Evolutionary conservation across 2,797 vertebrate species (phyloP), one percentile per base, ranked within the genome.

Genomic region (Xyrichtys novacula): DNA sequence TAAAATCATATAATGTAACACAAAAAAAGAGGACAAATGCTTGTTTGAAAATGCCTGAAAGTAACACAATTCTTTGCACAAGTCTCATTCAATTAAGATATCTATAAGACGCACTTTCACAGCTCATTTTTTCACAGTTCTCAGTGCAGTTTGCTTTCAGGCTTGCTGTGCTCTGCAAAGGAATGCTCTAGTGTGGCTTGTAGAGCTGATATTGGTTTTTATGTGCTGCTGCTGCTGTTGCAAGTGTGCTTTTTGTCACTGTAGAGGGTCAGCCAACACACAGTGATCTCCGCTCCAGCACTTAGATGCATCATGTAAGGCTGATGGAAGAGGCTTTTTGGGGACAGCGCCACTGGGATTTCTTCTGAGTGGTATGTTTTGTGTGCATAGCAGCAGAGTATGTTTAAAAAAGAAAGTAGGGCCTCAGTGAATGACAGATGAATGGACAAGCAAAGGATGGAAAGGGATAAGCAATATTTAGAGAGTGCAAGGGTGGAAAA

Each of bases 271-370:
- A 79, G 80, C 32, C 61, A 43, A 64, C 81, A 73, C 63, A 28
- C 78, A 76, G 66, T 38, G 80, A 86, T 80, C 78, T 87, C 79
- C 68, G 65, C 73, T 86, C 69, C 48, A 50, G 72, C 70, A 78
- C 80, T 85, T 84, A 75, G 74, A 78, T 67, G 81, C 74, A 74
- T 74, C 61, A n/a, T 64, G 59, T 69, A 74, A 36, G 43, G 3
- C 74, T 85, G 84, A 89, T 81, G 77, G 82, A 66, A 74, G 76
- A 84, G 84, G 81, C 78, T 84, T 89, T 90, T 90, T 79, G 83
- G 76, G 91, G 87, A 86, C 85, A 83, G 85, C 55, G 36, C 91
- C 61, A 53, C 73, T 80, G 88, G 89, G 90, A 90, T 67, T 76
- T 65, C 43, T 62, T 71, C 69, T 60, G 75, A 85, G 76, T 61